These are phyloP conservation scores for Neocloeon triangulifer DNA, from an alignment of 1,140 invertebrate genomes.

Conservation along the genomic window DNA sequence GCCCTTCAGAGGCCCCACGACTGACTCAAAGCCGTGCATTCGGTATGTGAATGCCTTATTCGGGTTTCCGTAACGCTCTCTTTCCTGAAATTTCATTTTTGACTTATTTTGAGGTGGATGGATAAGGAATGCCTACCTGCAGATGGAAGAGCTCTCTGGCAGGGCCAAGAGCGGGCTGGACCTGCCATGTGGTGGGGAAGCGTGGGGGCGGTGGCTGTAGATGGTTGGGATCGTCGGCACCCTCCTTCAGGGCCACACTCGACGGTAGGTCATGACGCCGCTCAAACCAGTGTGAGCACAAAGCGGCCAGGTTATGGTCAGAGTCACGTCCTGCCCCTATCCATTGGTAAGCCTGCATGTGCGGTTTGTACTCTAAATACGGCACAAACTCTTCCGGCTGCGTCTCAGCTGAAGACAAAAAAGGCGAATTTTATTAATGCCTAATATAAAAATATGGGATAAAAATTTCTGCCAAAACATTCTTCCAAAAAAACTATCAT, in stretches of 20 bases:
- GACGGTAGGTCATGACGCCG: slow-evolving; percentile 21
- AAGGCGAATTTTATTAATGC: no score
- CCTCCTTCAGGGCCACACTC: slow-evolving; percentile 13
- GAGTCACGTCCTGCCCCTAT: slow-evolving; percentile 84
- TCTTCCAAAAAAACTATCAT: no score
- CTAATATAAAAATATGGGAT: no score
- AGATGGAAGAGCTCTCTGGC: slow-evolving; percentile 58
- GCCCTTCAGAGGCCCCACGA: slow-evolving; percentile 76
- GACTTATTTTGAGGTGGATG: no score
- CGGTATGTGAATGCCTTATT: slow-evolving; percentile 68
- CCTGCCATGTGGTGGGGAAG: slow-evolving; percentile 52
- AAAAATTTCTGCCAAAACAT: no score
- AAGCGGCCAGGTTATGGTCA: slow-evolving; percentile 45
- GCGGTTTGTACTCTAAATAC: slow-evolving; percentile 70
- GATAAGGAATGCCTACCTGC: slow-evolving; percentile 36
- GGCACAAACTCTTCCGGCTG: slow-evolving; percentile 78
- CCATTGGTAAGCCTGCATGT: slow-evolving; percentile 63
- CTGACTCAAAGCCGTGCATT: slow-evolving; percentile 64
- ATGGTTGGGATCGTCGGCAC: slow-evolving; percentile 12
- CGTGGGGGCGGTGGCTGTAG: slow-evolving; percentile 30
- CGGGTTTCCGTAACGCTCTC: slow-evolving; percentile 52
- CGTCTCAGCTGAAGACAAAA: slow-evolving; percentile 24
- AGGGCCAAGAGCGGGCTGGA: slow-evolving; percentile 46
- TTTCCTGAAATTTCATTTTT: slow-evolving; percentile 23
- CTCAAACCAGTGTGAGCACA: slow-evolving; percentile 56